Evolutionary conservation across 64 coral and sea anemone species (phyloP), one percentile per base, ranked within the genome.

Genomic region (Pocillopora damicornis): DNA sequence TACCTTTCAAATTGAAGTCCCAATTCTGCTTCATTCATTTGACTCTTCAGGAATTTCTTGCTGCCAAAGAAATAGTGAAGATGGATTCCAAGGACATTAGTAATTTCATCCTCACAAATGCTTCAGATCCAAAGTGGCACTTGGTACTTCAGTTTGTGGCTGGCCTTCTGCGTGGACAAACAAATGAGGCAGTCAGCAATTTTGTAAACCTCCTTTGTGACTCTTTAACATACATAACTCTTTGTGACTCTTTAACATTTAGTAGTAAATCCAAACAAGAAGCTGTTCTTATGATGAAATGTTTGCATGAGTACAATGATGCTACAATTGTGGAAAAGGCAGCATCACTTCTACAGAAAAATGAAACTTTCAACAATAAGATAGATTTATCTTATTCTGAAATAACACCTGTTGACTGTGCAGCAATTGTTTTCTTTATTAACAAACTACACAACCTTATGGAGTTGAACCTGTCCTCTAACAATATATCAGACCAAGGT

Each of bases 11-110:
- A 57, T 74, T 63, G 35, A 60, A 86, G 16, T 36, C 73, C 61
- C 75, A 78, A 68, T 89, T 58, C 56, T 89, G 87, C 10, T 89
- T 89, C 45, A 79, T 79, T 37, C 87, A 79, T 88, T 78, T 88
- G 74, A 88, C 75, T n/a, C 73, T 88, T 11, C 87, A 88, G 63
- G 74, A 88, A 18, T 76, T 88, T 56, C 73, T 88, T 66, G 87
- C 87, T 34, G 87, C 87, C n/a, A 65, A 75, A 79, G 59, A 76
- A 51, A 79, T 88, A n/a, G 75, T 37, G 37, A 88, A 78, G 22
- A 88, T 64, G 75, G 7, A 88, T 77, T 51, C 77, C 1, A 22
- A 13, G 15, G 9, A 74, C 7, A n/a, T 74, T 23, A 60, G n/a
- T 58, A 71, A 23, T 2, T 87, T 72, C 23, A 87, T 87, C 15